Percentiles rank a stretch among this genome's conserved stretches.
Evolutionary conservation across 2,113 vertebrate species (phyloP).

Genomic region (Rutilus rutilus): DNA sequence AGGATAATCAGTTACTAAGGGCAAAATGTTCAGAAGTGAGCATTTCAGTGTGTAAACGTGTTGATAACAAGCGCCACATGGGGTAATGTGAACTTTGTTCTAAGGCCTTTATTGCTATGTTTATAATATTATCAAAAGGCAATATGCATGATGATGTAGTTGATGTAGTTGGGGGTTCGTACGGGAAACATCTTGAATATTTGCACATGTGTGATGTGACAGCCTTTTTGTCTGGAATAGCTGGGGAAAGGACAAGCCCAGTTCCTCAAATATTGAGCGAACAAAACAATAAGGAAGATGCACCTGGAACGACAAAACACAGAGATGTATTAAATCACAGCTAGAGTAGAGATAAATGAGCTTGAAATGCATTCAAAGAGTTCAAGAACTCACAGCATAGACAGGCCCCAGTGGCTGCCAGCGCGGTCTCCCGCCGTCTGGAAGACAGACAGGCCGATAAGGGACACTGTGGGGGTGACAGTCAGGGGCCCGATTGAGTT

Average conservation of each 20-base stretch:
- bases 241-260: conserved; percentile 80
- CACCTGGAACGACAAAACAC: conserved; percentile 74
- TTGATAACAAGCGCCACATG: background rate
- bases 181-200: conserved; percentile 99
- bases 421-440: conserved; percentile 89
- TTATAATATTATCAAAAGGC: background rate
- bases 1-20: conserved; percentile 14
- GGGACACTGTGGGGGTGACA: conserved; percentile 92
- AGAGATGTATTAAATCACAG: background rate
- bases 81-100: conserved; percentile 19
- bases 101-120: conserved; percentile 6
- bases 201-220: conserved; percentile 81
- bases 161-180: conserved; percentile 52
- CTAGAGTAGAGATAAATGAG: background rate
- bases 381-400: conserved; percentile 79
- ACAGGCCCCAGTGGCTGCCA: conserved; percentile 95
- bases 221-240: conserved; percentile 81
- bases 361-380: background rate
- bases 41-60: background rate
- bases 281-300: conserved; percentile 90
- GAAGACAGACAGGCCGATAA: conserved; percentile 95
- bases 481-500: conserved; percentile 94
- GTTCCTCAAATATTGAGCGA: conserved; percentile 91
- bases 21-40: conserved; percentile 6
- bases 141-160: background rate